Conservation (phyloP, 2,888 invertebrate species). For the Sinelater perroti region DNA sequence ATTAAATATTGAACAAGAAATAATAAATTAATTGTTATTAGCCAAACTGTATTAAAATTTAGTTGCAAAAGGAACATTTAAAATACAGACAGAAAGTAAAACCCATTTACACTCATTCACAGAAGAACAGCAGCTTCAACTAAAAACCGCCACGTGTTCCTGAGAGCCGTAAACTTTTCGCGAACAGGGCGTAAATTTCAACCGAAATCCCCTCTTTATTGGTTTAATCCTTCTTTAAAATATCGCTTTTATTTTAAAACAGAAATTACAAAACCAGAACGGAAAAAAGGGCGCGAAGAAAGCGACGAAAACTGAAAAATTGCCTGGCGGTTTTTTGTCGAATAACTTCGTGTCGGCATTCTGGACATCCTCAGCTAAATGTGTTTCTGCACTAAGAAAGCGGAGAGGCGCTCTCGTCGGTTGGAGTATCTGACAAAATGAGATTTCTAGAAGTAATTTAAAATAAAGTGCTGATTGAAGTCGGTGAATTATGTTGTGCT, state of each 20-base stretch:
- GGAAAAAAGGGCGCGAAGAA: neutral
- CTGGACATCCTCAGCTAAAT: too few species aligned
- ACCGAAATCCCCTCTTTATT: neutral
- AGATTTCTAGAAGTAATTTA: too few species aligned
- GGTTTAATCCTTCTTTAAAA: neutral
- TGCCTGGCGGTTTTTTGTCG: slow-evolving; percentile 4
- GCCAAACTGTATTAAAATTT: neutral
- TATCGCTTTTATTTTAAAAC: neutral
- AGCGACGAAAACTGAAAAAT: slow-evolving; percentile 1
- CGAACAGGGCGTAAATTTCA: neutral
- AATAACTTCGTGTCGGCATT: too few species aligned
- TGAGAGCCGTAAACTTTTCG: neutral
- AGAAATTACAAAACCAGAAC: neutral
- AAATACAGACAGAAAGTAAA: too few species aligned
- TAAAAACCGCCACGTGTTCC: neutral
- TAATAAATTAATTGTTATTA: neutral
- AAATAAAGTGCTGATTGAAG: too few species aligned
- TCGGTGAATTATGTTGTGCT: too few species aligned
- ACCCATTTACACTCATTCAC: neutral
- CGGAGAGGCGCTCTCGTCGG: too few species aligned
- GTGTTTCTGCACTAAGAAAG: too few species aligned
- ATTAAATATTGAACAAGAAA: neutral
- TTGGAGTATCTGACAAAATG: too few species aligned
- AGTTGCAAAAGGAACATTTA: too few species aligned
- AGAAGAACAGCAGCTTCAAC: neutral